phyloP scores from a whole-genome alignment of 2,888 invertebrate genomes.

The Lasius fuliginosus region DNA sequence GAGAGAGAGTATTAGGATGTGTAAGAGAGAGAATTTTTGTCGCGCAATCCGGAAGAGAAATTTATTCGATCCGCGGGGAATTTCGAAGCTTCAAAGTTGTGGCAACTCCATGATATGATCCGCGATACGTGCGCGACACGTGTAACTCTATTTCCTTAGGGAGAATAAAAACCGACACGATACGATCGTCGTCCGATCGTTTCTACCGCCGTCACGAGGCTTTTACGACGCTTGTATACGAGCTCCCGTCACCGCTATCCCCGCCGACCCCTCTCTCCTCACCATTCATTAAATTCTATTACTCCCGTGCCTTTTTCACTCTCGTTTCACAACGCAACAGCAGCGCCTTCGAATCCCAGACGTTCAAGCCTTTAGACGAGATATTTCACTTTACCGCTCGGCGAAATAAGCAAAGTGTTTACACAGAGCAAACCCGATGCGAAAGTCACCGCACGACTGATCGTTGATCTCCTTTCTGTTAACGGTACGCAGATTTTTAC shows the following conservation, averaged over 20 bases:
- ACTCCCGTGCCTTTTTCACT: slow-evolving; percentile 6
- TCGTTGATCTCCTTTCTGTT: slow-evolving; percentile 48
- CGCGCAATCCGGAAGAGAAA: background rate
- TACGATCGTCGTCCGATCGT: slow-evolving; percentile 44
- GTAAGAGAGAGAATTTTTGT: background rate
- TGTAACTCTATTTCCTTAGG: slow-evolving; percentile 47
- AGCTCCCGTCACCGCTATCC: background rate
- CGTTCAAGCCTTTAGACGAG: background rate
- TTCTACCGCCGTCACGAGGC: slow-evolving; percentile 1
- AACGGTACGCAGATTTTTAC: slow-evolving; percentile 49
- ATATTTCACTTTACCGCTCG: slow-evolving; percentile 3
- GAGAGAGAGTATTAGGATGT: background rate
- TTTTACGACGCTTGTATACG: slow-evolving; percentile 27
- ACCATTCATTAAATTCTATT: slow-evolving; percentile 49
- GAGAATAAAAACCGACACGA: slow-evolving; percentile 41
- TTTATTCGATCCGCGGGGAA: slow-evolving; percentile 1
- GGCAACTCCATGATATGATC: slow-evolving; percentile 28
- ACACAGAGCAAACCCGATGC: slow-evolving; percentile 5
- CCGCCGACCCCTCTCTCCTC: background rate
- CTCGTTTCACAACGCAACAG: background rate
- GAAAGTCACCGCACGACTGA: slow-evolving; percentile 45
- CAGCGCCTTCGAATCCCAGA: background rate
- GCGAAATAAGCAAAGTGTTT: slow-evolving; percentile 3
- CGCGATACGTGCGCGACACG: slow-evolving; percentile 28
- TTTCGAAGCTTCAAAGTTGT: background rate